Evolutionary conservation across 1,140 invertebrate genomes (phyloP), one percentile per base, ranked within the genome.

Genomic region (Bombus pyrosoma): DNA sequence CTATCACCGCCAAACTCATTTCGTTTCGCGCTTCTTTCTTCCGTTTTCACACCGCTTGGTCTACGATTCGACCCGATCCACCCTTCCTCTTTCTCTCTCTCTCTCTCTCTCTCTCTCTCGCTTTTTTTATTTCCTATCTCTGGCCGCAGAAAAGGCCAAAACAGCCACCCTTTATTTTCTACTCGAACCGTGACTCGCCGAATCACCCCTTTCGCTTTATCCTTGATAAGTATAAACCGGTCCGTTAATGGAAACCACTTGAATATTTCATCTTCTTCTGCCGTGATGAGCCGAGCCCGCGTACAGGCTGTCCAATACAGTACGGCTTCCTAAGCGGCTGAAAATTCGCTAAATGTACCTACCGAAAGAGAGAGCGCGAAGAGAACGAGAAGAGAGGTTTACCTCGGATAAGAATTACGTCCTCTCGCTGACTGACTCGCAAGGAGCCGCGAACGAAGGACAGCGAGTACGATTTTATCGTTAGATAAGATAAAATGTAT

Each of bases 181-280:
- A 87, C 83, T 74, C 86, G 88, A 87, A 93, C 87, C 91, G 92
- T 92, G 92, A 92, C 93, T 93, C 90, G 86, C 72, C 83, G 78
- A 83, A 68, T 86, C 91, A 93, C 93, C 93, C 93, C 94, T 94
- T 93, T 93, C 92, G 93, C 93, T 94, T 93, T 91, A 93, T 92
- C 93, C 92, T 91, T 90, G 90, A 94, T 94, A 93, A 94, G 94
- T 94, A 94, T 91, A 92, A 93, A 94, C 92, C 93, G 90, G 66
- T 88, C 88, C 91, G 92, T 93, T 94, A 94, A 94, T 94, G 94
- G 93, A 94, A 93, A 94, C 91, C 93, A 88, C 90, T 92, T 94
- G 91, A 94, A 94, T 94, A 93, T 93, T 94, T 94, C 89, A 94
- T 94, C 86, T 87, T 74, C 90, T 88, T 87, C 83, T 87, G 75